Evolutionary conservation across 1,140 invertebrate genomes (phyloP).

Genomic region (Pygmarrhopalites habei): DNA sequence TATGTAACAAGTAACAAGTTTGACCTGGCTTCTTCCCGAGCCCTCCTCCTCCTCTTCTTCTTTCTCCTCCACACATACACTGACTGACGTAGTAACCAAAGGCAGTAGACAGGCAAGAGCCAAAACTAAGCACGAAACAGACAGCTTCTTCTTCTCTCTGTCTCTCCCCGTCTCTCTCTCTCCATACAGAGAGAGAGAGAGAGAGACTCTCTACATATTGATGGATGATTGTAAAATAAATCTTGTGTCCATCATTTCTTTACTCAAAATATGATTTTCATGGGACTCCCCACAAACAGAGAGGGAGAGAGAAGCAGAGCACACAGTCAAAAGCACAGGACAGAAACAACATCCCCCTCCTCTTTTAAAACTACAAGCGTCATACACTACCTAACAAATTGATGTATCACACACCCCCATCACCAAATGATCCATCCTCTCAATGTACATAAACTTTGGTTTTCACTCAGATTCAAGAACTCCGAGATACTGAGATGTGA

Average conservation of each 20-base stretch:
- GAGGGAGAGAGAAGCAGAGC: too few species aligned
- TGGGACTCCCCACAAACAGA: not conserved
- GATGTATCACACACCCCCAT: too few species aligned
- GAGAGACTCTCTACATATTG: conserved; percentile 16
- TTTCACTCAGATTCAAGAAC: too few species aligned
- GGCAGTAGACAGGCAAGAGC: conserved; percentile 6
- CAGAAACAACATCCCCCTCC: too few species aligned
- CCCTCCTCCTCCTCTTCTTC: too few species aligned
- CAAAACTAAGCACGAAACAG: conserved; percentile 7
- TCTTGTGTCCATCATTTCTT: conserved; percentile 17
- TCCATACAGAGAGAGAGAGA: not conserved
- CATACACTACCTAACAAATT: too few species aligned
- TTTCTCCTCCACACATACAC: not conserved
- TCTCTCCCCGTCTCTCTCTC: not conserved
- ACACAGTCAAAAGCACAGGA: too few species aligned
- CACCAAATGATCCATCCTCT: too few species aligned
- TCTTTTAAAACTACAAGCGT: too few species aligned
- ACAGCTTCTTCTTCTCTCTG: not conserved
- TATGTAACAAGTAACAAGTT: conserved; percentile 28
- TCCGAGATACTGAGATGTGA: too few species aligned
- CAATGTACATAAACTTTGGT: too few species aligned
- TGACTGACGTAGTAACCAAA: conserved; percentile 11
- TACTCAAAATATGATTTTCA: conserved; percentile 6
- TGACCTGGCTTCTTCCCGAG: conserved; percentile 10
- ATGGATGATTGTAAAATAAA: conserved; percentile 28